Conservation (phyloP, 2,113 vertebrate species). For the Bubo blakistoni region DNA sequence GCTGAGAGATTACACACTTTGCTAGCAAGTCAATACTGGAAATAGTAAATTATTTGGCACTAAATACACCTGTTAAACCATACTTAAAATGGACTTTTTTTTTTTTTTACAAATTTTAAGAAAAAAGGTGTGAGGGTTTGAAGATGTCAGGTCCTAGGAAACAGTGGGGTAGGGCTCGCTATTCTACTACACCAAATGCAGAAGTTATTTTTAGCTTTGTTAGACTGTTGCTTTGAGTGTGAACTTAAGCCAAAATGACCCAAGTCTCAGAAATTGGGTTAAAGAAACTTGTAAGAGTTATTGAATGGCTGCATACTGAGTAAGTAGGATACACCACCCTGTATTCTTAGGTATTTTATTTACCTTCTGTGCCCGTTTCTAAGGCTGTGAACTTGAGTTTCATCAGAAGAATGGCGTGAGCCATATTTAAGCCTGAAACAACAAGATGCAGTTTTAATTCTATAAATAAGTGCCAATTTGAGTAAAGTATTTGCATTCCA, state of each 20-base stretch:
- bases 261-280: neutral
- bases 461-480: neutral
- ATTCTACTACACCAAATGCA: rapidly evolving
- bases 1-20: neutral
- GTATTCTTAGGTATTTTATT: neutral
- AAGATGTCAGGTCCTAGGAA: neutral
- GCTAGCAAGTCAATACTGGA: neutral
- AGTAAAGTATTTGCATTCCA: neutral
- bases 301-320: neutral
- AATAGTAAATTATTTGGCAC: neutral
- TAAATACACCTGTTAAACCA: neutral
- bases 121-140: neutral
- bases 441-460: neutral
- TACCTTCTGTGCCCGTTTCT: neutral
- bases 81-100: rapidly evolving
- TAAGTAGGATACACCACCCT: neutral
- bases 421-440: neutral
- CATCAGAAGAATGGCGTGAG: neutral
- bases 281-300: neutral
- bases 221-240: neutral
- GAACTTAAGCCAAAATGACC: neutral
- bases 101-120: neutral
- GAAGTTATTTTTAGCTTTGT: neutral
- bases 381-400: neutral
- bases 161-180: neutral